Percentiles rank a stretch among this genome's conserved stretches.
Conservation (phyloP, 1,140 invertebrate species). For the Melitaea cinxia region DNA sequence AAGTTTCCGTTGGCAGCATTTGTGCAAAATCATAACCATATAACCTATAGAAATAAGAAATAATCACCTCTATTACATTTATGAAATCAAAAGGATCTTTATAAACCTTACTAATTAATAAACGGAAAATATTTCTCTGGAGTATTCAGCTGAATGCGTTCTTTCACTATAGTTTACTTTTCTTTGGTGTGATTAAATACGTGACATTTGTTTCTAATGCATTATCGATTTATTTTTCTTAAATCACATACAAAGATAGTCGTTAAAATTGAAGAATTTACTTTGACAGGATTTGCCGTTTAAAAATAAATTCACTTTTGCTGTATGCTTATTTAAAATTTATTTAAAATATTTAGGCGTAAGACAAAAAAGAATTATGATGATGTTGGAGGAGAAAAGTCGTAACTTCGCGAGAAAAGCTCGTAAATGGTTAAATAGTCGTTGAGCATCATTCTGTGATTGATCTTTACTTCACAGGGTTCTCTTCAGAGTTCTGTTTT, state of each 20-base stretch:
- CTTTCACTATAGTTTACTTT: not conserved
- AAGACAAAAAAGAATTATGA: conserved; percentile 46
- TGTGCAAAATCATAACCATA: not conserved
- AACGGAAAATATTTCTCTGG: conserved; percentile 14
- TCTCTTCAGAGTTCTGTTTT: conserved; percentile 68
- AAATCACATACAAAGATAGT: no score
- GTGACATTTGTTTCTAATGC: not conserved
- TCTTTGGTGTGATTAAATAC: not conserved
- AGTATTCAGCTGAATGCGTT: not conserved
- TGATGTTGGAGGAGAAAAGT: conserved; percentile 51
- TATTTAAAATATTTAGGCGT: not conserved
- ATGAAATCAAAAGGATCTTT: conserved; percentile 26
- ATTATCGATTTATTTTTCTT: not conserved
- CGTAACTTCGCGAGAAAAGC: conserved; percentile 60
- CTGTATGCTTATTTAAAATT: not conserved
- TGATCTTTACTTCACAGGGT: conserved; percentile 60
- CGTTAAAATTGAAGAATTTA: no score
- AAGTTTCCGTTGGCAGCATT: not conserved
- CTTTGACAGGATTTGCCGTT: no score
- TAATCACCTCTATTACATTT: conserved; percentile 18
- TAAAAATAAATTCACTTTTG: no score
- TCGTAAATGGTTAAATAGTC: conserved; percentile 69
- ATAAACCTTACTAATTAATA: conserved; percentile 26
- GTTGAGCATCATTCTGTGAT: conserved; percentile 60
- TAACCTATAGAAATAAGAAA: conserved; percentile 7